Base-by-base conservation (phyloP, 92 coral and sea anemone genomes). In the Plumapathes pennacea region DNA sequence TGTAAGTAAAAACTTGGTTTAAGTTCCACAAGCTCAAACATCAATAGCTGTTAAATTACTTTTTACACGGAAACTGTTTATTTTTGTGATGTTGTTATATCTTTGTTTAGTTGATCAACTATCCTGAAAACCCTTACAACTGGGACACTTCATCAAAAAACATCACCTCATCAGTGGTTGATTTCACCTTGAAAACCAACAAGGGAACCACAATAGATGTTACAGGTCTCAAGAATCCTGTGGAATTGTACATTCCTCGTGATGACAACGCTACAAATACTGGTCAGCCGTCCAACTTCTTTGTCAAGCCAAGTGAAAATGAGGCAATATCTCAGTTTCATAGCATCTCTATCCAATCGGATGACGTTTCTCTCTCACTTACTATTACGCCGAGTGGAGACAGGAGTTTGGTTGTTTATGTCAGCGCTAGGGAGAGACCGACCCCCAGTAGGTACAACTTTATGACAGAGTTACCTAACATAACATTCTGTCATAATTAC, bases 281-380 rank as follows among this genome's bases (percentile, higher is more conserved):
- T 37, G 67, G 57, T 10, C 76, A 71, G 36, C 19, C 79, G 2
- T 59, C 84, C 5, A 52, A 27, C 5, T 71, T 62, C 50, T 79
- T 79, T 42, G 69, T 64, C 13, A 79, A 79, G 31, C 85, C 85
- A 24, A 79, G 85, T 31, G 34, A 41, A 6, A 36, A 55, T 25
- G 57, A 71, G 5, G 64, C 71, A 29, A 79, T 79, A 23, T 70
- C 71, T 25, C 67, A 60, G 17, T 74, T 61, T 62, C 88, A 81
- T 29, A 33, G 10, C 21, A 41, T 81, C 8, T 28, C 48, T 15
- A 74, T 81, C 17, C 76, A 64, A 9, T 81, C 83, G 10, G 32
- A 74, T 20, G 67, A 62, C 24, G 73, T 41, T 2, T 65, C 72
- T 2, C 73, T 68, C 20, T 45, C 63, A 3, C n/a, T n/a, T n/a